A percentile compares a stretch with the other conserved stretches of the same genome.
phyloP scores from a whole-genome alignment of 1,140 invertebrate species.

The Coenobita brevimanus region DNA sequence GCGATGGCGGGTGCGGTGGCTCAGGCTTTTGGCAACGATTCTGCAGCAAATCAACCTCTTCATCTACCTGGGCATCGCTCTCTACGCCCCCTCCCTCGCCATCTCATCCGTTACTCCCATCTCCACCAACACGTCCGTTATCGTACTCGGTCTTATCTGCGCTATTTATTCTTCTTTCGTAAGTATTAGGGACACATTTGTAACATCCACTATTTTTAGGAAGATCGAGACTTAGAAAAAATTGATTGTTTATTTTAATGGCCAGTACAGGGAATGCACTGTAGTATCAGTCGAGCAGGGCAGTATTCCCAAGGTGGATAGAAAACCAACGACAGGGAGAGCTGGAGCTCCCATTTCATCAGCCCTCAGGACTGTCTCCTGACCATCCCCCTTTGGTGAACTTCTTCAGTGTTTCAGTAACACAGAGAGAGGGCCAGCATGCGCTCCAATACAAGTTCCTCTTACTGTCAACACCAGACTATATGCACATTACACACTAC shows the following conservation, averaged over 20 bases:
- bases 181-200: background rate
- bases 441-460: no score
- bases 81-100: constrained; percentile 49
- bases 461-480: no score
- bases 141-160: constrained; percentile 34
- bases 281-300: no score
- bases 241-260: background rate
- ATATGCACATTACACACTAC: no score
- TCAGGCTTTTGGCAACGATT: background rate
- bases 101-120: constrained; percentile 54
- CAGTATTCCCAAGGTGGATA: no score
- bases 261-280: background rate
- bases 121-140: constrained; percentile 15
- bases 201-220: background rate
- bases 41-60: constrained; percentile 32
- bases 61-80: constrained; percentile 44
- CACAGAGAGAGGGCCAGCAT: no score
- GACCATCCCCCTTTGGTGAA: no score
- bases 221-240: no score
- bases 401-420: no score
- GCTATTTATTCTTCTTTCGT: constrained; percentile 36
- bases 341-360: no score
- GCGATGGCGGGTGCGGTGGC: background rate
- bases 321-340: no score
- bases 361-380: no score